Conservation (phyloP, 2,797 vertebrate genomes). For the Brotogeris chrysoptera region DNA sequence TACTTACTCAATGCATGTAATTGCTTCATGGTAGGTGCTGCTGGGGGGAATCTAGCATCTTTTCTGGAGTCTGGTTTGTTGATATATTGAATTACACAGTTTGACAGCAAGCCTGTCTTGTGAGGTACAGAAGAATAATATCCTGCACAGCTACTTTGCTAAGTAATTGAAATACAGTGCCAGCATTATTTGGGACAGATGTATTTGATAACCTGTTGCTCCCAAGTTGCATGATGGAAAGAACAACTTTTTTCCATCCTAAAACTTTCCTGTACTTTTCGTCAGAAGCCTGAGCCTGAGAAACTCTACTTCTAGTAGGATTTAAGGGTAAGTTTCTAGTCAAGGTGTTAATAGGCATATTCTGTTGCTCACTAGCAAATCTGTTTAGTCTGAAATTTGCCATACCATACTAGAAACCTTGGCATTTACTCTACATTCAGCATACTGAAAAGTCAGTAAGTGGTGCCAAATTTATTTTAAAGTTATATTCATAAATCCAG, state of each 20-base stretch:
- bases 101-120: background rate
- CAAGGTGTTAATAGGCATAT: rapidly evolving
- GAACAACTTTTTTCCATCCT: background rate
- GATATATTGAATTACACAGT: background rate
- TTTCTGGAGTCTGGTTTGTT: background rate
- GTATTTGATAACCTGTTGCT: background rate
- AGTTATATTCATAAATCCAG: background rate
- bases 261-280: background rate
- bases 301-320: background rate
- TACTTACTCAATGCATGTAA: background rate
- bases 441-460: background rate
- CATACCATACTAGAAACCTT: background rate
- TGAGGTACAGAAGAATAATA: background rate
- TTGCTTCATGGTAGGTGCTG: background rate
- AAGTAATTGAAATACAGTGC: background rate
- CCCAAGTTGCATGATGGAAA: background rate
- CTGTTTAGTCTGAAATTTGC: background rate
- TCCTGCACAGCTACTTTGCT: background rate
- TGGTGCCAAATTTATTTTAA: background rate
- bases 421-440: background rate
- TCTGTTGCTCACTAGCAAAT: background rate
- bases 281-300: background rate
- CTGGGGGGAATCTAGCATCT: background rate
- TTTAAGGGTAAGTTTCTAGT: background rate
- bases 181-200: background rate